These are phyloP conservation scores for Euleptes europaea DNA, from an alignment of 2,113 vertebrate genomes.

Conservation along the genomic window DNA sequence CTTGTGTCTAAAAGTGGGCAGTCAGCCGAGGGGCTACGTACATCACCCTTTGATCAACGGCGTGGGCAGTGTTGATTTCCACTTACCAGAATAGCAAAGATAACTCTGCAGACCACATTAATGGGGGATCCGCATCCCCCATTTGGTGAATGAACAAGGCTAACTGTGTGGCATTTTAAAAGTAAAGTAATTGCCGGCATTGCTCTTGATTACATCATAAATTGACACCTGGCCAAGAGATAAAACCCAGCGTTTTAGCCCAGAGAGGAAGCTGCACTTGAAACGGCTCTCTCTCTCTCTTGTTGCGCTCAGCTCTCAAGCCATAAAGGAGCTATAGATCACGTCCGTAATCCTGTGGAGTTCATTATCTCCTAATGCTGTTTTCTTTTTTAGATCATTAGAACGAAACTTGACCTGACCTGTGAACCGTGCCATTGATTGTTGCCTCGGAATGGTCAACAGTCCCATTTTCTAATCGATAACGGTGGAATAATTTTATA, in stretches of 20 bases:
- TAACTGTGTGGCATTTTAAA: slow-evolving; percentile 55
- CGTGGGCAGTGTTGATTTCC: slow-evolving; percentile 30
- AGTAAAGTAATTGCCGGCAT: slow-evolving; percentile 58
- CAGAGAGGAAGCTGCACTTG: slow-evolving; percentile 56
- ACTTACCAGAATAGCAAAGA: slow-evolving; percentile 69
- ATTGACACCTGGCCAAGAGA: slow-evolving; percentile 72
- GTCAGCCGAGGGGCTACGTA: not conserved
- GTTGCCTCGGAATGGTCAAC: slow-evolving; percentile 84
- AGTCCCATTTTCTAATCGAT: slow-evolving; percentile 86
- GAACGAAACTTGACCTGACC: slow-evolving; percentile 86
- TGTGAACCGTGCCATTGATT: slow-evolving; percentile 85
- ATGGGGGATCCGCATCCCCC: slow-evolving; percentile 61
- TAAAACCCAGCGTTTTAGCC: slow-evolving; percentile 65
- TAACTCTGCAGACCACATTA: slow-evolving; percentile 62
- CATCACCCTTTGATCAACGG: slow-evolving; percentile 60
- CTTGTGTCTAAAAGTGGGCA: accelerated
- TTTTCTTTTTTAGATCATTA: slow-evolving; percentile 80
- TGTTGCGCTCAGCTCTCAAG: slow-evolving; percentile 47
- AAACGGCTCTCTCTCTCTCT: slow-evolving; percentile 61
- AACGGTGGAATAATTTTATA: slow-evolving; percentile 81
- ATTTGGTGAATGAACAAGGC: slow-evolving; percentile 56
- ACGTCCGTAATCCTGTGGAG: slow-evolving; percentile 71
- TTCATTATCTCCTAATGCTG: slow-evolving; percentile 85
- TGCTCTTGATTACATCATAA: slow-evolving; percentile 77
- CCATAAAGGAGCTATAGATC: slow-evolving; percentile 74